Conservation (phyloP, 2,113 vertebrate species). For the Gymnorhina tibicen region DNA sequence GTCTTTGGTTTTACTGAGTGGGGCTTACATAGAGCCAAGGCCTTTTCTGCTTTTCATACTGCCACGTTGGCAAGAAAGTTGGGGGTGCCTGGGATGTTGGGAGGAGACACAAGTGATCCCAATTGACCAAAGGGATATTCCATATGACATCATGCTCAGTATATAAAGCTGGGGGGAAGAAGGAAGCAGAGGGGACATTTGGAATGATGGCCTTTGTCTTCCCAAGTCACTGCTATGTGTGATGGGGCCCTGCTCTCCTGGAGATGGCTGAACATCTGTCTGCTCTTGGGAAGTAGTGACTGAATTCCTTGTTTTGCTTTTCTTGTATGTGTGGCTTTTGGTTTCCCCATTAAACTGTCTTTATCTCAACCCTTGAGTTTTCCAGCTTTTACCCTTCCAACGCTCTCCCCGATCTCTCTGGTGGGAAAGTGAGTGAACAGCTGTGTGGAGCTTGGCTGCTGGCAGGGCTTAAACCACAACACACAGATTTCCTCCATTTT, state of each 20-base stretch:
- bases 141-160: neutral
- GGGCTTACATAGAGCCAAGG: neutral
- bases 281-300: neutral
- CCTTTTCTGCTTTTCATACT: neutral
- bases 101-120: neutral
- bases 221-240: fast-evolving
- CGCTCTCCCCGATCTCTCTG: neutral
- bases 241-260: neutral
- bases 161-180: neutral
- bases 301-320: neutral
- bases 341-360: neutral
- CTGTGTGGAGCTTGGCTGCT: neutral
- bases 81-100: neutral
- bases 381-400: neutral
- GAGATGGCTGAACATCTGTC: neutral
- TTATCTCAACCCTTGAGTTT: neutral
- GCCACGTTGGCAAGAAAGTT: fast-evolving
- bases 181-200: neutral
- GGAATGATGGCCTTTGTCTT: neutral
- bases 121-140: neutral
- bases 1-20: neutral
- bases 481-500: neutral
- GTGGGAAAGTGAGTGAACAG: neutral
- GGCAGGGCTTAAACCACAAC: neutral
- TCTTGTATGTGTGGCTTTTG: neutral